Percentiles rank a stretch among this genome's conserved stretches.
These are phyloP conservation scores for Cosmia trapezina DNA, from an alignment of 2,888 invertebrate species.

Conservation along the genomic window DNA sequence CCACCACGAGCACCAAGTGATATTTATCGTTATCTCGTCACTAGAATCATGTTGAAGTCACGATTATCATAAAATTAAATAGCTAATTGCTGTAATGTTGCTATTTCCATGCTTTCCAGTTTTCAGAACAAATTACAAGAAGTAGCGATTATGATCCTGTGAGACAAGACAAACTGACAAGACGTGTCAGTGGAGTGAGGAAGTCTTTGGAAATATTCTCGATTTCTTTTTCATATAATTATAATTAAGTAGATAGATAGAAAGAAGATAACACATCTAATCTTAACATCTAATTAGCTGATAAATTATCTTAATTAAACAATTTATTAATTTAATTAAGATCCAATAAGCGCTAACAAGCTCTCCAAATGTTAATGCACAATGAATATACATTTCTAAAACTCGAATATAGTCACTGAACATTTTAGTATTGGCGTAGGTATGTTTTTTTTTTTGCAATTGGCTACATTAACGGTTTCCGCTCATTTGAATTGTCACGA, in stretches of 20 bases:
- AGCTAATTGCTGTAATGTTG: constrained; percentile 12
- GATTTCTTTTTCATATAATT: neutral
- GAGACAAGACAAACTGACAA: neutral
- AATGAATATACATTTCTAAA: neutral
- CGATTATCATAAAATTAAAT: constrained; percentile 50
- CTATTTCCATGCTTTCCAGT: constrained; percentile 33
- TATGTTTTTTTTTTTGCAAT: constrained; percentile 39
- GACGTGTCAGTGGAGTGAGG: neutral
- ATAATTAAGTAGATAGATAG: neutral
- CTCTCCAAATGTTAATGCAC: constrained; percentile 4
- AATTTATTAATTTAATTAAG: constrained; percentile 9
- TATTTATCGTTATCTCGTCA: constrained; percentile 23
- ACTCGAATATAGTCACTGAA: constrained; percentile 3
- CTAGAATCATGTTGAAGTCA: constrained; percentile 34
- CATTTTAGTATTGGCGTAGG: constrained; percentile 19
- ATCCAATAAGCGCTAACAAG: neutral
- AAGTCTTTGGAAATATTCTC: constrained; percentile 6
- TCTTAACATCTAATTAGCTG: neutral
- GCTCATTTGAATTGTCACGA: constrained; percentile 61
- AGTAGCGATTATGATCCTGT: neutral
- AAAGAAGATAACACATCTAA: neutral
- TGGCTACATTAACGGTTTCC: constrained; percentile 67
- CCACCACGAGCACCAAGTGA: neutral
- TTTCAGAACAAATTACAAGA: constrained; percentile 33
- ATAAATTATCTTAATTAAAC: constrained; percentile 32